Base-by-base conservation (phyloP, 1,140 invertebrate species). In the Conopomorpha cramerella region DNA sequence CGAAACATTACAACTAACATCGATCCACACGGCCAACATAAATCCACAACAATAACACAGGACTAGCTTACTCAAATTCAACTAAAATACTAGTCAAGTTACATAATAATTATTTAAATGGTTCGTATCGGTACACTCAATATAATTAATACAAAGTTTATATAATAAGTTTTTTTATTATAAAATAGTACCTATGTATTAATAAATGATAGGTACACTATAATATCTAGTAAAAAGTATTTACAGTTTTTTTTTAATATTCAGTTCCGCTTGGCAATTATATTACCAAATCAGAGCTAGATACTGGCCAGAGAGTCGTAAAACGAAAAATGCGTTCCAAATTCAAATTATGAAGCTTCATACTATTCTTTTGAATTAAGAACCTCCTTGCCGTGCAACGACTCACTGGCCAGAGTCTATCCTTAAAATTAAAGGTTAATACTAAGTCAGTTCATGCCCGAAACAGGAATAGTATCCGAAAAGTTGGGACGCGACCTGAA, bases 41-140 rank as follows among this genome's bases (percentile, higher is more conserved):
- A 62, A 57, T 71, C 64, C 65, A 70, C 70, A 70, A 62, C 66
- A 51, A 67, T 57, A 65, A 57, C 56, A 64, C 68, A 65, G 67
- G 71, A 76, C 71, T 76, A 76, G 71, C 71, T 73, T 76, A 43
- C 64, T 72, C 70, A 76, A 72, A 64, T 68, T 70, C 63, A 61
- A 61, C 59, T 66, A 60, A 50, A 67, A 71, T 70, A 74, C 70
- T 74, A 71, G 64, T 72, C 58, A 54, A 51, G 49, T 52, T 60
- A 63, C 43, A 39, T 58, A 53, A 51, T 48, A 49, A 23, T 23
- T 43, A 49, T 49, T 55, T 50, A 61, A n/a, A n/a, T n/a, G n/a
- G n/a, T n/a, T n/a, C n/a, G n/a, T 55, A 63, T 59, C 49, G 48
- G 52, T 54, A 51, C 41, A 48, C 42, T 57, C 50, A 53, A 46